Conservation (phyloP, 2,888 invertebrate species). For the Galeruca laticollis region DNA sequence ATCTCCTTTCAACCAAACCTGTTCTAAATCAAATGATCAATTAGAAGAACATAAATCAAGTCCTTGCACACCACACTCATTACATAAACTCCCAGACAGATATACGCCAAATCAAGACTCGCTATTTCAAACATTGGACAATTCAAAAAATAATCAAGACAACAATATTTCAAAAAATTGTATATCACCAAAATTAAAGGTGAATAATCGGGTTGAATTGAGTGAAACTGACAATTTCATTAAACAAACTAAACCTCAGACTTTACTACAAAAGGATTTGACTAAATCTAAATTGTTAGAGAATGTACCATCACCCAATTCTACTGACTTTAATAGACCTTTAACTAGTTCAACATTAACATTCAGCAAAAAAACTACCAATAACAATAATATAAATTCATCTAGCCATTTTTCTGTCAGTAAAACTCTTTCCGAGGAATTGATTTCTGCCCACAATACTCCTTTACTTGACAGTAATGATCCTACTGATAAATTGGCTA, state of each 20-base stretch:
- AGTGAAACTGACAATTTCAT: not conserved
- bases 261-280: not conserved
- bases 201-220: not conserved
- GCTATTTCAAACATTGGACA: not conserved
- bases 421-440: not conserved
- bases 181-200: not conserved
- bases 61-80: not conserved
- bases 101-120: not conserved
- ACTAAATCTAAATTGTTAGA: not conserved
- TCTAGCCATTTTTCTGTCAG: not conserved
- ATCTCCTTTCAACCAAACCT: not conserved
- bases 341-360: not conserved
- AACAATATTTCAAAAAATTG: not conserved
- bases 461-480: not conserved
- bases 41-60: not conserved
- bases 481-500: conserved; percentile 36
- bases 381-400: not conserved
- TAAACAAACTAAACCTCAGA: not conserved
- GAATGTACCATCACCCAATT: not conserved
- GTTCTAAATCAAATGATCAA: not conserved
- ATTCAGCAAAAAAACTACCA: not conserved
- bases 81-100: not conserved
- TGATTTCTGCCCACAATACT: not conserved
- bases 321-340: not conserved
- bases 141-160: not conserved